Evolutionary conservation across 2,797 vertebrate genomes (phyloP), one percentile per base, ranked within the genome.

Genomic region (Sphenopsis melanotis): DNA sequence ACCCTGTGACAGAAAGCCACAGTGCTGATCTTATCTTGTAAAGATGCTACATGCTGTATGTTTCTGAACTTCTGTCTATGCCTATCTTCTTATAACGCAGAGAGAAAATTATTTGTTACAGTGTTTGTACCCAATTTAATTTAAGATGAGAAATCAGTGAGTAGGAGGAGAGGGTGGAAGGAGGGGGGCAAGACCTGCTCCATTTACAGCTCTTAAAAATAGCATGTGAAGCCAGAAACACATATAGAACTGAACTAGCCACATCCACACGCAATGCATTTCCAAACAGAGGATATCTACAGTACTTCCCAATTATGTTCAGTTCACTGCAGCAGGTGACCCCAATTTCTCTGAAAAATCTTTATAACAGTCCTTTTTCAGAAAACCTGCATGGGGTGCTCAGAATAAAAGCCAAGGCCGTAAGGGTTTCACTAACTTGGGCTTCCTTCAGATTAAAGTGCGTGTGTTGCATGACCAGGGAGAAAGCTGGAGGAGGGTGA

Each of bases 61-160:
- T 75, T 47, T 66, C 68, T 89, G 86, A 95, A 74, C 68, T 84
- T 84, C 86, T 87, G 56, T 34, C 52, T 77, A 0, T 89, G 56
- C 39, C 87, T 60, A 36, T 83, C 59, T 91, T 87, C 82, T 92
- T 72, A 66, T 49, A 60, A 36, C 12, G 64, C 74, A 94, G 93
- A 94, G 93, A 96, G 92, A 96, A 97, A 96, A 97, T 97, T 86
- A 87, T 98, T 97, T 95, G 86, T 96, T 97, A 61, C 90, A 95
- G 95, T 89, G 87, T 94, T 94, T 94, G 95, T 97, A 95, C 46
- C 96, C 92, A 97, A 97, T 97, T 97, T 96, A 97, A 97, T 96
- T 97, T 95, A 94, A 96, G 88, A 83, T 81, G 93, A 94, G 87
- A 94, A 97, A 83, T 86, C 84, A 78, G 79, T 39, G 72, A 95